phyloP scores from a whole-genome alignment of 2,888 invertebrate genomes.

The Erebia palarica region DNA sequence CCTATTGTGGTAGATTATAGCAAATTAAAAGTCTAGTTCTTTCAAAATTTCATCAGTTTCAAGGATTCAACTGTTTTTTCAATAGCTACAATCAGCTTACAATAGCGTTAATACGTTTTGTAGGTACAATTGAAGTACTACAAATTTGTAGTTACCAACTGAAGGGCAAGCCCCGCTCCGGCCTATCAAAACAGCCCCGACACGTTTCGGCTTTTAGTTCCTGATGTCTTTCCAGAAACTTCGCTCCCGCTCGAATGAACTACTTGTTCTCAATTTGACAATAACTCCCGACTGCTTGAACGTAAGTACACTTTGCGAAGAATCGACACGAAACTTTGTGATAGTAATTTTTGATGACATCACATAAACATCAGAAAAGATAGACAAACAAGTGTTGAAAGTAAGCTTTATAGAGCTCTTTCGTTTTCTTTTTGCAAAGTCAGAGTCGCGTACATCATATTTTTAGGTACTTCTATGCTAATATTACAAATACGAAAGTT shows the following conservation, averaged over 20 bases:
- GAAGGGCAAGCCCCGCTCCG: slow-evolving; percentile 10
- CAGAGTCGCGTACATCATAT: too few species aligned
- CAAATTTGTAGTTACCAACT: slow-evolving; percentile 6
- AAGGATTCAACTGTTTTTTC: neutral
- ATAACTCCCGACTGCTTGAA: slow-evolving; percentile 23
- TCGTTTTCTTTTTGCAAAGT: neutral
- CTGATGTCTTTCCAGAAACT: slow-evolving; percentile 32
- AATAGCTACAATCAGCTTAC: neutral
- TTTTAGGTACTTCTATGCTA: neutral
- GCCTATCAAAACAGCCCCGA: slow-evolving; percentile 42
- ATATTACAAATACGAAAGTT: neutral
- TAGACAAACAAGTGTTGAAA: neutral
- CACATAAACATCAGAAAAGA: slow-evolving; percentile 7
- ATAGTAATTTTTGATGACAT: slow-evolving; percentile 19
- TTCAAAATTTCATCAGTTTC: too few species aligned
- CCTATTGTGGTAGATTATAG: too few species aligned
- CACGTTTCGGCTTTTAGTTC: slow-evolving; percentile 51
- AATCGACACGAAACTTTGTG: slow-evolving; percentile 17
- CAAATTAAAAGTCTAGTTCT: too few species aligned
- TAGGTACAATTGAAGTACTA: neutral
- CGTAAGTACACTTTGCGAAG: slow-evolving; percentile 23
- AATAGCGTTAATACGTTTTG: neutral
- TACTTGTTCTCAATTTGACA: slow-evolving; percentile 28
- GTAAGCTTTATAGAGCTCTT: neutral
- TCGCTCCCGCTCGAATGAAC: slow-evolving; percentile 21